Base-by-base conservation (phyloP, 64 coral and sea anemone species). In the Montipora foliosa region DNA sequence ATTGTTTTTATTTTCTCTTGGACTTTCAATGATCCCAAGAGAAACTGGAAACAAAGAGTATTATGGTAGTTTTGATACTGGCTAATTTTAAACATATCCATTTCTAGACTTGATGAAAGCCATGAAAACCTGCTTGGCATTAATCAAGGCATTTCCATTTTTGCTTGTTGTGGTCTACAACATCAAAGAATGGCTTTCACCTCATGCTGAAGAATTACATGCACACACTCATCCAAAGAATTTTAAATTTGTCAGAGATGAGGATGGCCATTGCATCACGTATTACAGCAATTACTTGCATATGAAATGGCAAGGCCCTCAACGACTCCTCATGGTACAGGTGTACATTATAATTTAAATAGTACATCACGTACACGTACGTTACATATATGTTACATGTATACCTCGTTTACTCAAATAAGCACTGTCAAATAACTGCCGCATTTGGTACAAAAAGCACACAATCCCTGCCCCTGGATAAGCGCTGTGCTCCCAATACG, bases 121-220 rank as follows among this genome's bases (percentile, higher is more conserved):
- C 8, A 76, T 76, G 74, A 46, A 76, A 44, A 76, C 8, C 37
- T 76, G 74, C 22, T 4, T 76, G 37, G 24, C 11, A 46, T 47
- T 13, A 44, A 46, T 76, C 24, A 76, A 76, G 44, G 74, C 44
- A 25, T 44, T 76, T 76, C 74, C 74, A 45, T 76, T 76, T 76
- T 46, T 76, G 22, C 37, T 76, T 25, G 74, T 5, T 76, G 74
- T 44, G 24, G 74, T 76, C 24, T 76, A 75, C 73, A 60, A 92
- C 73, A 47, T 87, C 8, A 77, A 84, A 24, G 47, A 21, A 16
- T 93, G 82, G 74, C 72, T 76, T 5, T 15, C 46, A 13, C 73
- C 47, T n/a, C 72, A 91, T 68, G 46, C 76, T 14, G 83, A 87
- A 79, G 8, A 87, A 75, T 47, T 87, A 29, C 82, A 87, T 62